These are phyloP conservation scores for Hormiphora californensis DNA, from an alignment of 37 sponge, comb jelly and placozoan species.

Conservation along the genomic window DNA sequence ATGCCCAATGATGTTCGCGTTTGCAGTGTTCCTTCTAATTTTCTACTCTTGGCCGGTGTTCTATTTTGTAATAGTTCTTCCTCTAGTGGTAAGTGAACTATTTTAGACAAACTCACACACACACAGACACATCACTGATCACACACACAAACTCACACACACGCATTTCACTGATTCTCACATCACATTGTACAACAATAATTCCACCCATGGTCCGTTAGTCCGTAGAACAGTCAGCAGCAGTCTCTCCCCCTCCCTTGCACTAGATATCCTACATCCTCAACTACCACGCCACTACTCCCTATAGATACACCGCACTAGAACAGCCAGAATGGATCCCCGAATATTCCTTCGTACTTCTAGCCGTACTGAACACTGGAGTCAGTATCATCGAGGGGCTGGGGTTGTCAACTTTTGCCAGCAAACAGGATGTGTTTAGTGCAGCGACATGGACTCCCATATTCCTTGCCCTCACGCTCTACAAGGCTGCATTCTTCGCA, in stretches of 20 bases:
- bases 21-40: not conserved
- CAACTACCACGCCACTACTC: too few species aligned
- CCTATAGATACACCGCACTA: not conserved
- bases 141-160: too few species aligned
- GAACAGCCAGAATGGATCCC: slow-evolving; percentile 5
- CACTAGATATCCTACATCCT: too few species aligned
- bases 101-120: too few species aligned
- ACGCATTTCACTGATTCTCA: too few species aligned
- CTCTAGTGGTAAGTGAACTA: not conserved
- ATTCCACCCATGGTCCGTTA: too few species aligned
- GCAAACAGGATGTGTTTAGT: not conserved
- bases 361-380: slow-evolving; percentile 5
- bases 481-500: slow-evolving; percentile 1
- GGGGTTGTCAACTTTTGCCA: not conserved
- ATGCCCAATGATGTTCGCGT: not conserved
- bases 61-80: not conserved
- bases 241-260: too few species aligned
- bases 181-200: too few species aligned
- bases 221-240: too few species aligned
- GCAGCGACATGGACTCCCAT: not conserved
- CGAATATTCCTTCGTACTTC: not conserved
- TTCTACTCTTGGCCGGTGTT: not conserved
- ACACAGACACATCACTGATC: too few species aligned
- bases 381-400: not conserved
- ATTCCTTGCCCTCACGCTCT: not conserved